A percentile compares a stretch with the other conserved stretches of the same genome.
Evolutionary conservation across 1,140 invertebrate genomes (phyloP).

Genomic region (Pogonomyrmex californicus): DNA sequence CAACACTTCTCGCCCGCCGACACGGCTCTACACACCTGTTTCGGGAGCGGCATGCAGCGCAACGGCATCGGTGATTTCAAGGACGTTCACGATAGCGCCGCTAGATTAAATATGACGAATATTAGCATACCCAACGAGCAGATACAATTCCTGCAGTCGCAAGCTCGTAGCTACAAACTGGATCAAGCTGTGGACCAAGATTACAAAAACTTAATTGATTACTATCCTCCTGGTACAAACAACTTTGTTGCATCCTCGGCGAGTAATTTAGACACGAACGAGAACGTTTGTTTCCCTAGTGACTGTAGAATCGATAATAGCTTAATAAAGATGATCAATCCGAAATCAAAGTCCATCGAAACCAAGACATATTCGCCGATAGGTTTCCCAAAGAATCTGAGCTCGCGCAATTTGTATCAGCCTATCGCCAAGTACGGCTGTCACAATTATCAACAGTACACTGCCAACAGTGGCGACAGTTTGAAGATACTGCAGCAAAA

Average conservation of each 20-base stretch:
- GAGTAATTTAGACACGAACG: conserved; percentile 72
- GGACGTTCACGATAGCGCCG: conserved; percentile 75
- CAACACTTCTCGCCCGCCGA: conserved; percentile 84
- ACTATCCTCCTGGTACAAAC: conserved; percentile 77
- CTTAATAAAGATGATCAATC: conserved; percentile 80
- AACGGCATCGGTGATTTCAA: conserved; percentile 80
- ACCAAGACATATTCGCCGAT: conserved; percentile 81
- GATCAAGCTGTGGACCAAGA: conserved; percentile 79
- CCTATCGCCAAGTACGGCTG: conserved; percentile 80
- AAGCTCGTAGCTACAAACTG: conserved; percentile 74
- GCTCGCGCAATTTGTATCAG: conserved; percentile 73
- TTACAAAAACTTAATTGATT: conserved; percentile 80
- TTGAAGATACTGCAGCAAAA: conserved; percentile 78
- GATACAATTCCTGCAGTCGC: conserved; percentile 78
- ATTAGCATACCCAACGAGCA: conserved; percentile 78
- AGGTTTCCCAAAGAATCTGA: conserved; percentile 81
- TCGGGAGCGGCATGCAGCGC: conserved; percentile 78
- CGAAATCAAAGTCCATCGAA: conserved; percentile 76
- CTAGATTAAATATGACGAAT: conserved; percentile 74
- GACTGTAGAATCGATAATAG: conserved; percentile 80
- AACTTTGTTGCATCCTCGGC: conserved; percentile 75
- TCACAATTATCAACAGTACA: conserved; percentile 82
- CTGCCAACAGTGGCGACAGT: conserved; percentile 79
- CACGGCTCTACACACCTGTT: conserved; percentile 80
- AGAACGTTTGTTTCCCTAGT: conserved; percentile 74